These are phyloP conservation scores for Phaonia tiefii DNA, from an alignment of 2,888 invertebrate species.

Conservation along the genomic window DNA sequence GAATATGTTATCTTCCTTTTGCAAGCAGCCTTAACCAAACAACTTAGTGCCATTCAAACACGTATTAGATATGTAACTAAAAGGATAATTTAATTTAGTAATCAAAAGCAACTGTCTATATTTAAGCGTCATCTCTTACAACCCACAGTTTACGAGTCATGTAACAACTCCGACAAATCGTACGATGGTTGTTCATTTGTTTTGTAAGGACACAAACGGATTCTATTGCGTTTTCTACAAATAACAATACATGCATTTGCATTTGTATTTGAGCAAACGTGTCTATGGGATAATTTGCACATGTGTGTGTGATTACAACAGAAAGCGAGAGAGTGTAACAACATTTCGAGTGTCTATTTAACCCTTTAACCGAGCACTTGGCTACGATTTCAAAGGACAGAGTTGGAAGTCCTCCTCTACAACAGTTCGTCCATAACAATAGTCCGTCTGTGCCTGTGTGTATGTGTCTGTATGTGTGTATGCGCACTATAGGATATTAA, in stretches of 20 bases:
- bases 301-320: no score
- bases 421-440: no score
- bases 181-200: no score
- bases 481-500: background rate
- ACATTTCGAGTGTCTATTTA: slow-evolving; percentile 51
- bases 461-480: background rate
- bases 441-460: background rate
- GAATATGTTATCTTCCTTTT: no score
- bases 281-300: background rate
- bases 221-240: background rate
- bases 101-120: no score
- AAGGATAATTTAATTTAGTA: no score
- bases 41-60: no score
- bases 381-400: slow-evolving; percentile 55
- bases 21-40: no score
- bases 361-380: slow-evolving; percentile 60
- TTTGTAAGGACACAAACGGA: background rate
- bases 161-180: no score
- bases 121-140: no score
- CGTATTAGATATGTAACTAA: no score
- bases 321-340: background rate
- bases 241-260: background rate
- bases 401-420: background rate
- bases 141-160: no score
- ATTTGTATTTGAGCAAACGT: background rate